Base-by-base conservation (phyloP, 1,140 invertebrate species). In the Gonioctena quinquepunctata region DNA sequence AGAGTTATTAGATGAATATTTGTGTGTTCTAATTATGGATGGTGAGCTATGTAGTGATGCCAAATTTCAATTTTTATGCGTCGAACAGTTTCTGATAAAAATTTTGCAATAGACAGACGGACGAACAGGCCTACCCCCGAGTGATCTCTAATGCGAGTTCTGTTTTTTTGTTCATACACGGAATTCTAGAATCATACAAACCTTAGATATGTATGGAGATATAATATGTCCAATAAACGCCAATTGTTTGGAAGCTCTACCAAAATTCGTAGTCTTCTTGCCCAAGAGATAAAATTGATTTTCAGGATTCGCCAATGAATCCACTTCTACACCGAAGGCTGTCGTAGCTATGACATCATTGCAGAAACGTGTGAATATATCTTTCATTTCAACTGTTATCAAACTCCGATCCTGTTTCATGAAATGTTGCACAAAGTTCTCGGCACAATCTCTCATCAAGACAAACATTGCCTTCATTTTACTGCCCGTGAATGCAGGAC, bases 391-490 rank as follows among this genome's bases (percentile, higher is more conserved):
- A 11, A 74, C 52, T 2, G 66, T 71, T 8, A 73, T 76, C 18
- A 77, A 72, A 0, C 68, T 61, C 21, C 74, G 57, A 1, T 77
- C 61, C 28, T 80, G 70, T 22, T 81, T 73, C 1, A 65, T 4
- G 28, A 81, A 80, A 69, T 82, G 75, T 8, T 78, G 50, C 7
- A 73, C 68, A 64, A 80, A 83, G 11, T 79, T 70, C 57, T 76
- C 60, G 0, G 80, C 69, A 64, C 71, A 75, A 26, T 82, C 77
- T 8, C 63, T 63, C 25, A 83, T 77, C 19, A 84, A 66, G 26
- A 75, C 22, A 59, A 83, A 82, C 76, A 84, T 78, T 6, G 73
- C 70, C 52, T 80, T 83, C 77, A 85, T 82, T 75, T 83, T 85
- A 23, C 75, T 79, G 1, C 80, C 72, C 3, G 84, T 86, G 59